Base-by-base conservation (phyloP, 2,797 vertebrate genomes). In the Acrossocheilus wenchowensis region DNA sequence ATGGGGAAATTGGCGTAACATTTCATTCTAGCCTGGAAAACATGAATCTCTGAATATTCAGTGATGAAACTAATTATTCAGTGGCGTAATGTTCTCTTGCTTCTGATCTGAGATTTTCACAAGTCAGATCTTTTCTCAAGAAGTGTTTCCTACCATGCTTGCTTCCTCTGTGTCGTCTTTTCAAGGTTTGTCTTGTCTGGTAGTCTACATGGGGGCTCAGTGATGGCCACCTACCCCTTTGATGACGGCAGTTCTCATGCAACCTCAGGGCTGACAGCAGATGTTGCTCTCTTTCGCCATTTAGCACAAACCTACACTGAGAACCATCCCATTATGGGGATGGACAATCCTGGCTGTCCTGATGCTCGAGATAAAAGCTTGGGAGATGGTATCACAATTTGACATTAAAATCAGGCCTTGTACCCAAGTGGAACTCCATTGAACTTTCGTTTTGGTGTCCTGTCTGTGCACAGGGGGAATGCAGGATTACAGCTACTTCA, bases 401-500 rank as follows among this genome's bases (percentile, higher is more conserved):
- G 64, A 52, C 64, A 30, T 36, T 30, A 45, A 45, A 60, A 36
- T 62, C 7, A 17, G 43, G 17, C 66, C 87, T 82, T 1, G 88
- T 85, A 69, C 2, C 14, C 43, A 45, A 57, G 26, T 75, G 21
- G 36, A 30, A 30, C 30, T 75, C 48, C 2, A 14, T 6, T 45
- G 26, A 45, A 21, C 26, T 39, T 57, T 45, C 57, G 41, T 45
- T 62, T 64, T 60, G 36, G 26, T 69, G 57, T 48, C 26, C 9
- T 85, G 11, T 34, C n/a, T 85, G 45, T 87, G 36, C 14, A 64
- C 89, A 99, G 98, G 98, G 91, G 97, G 97, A 30, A 99, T 99
- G 97, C 97, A 99, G 93, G 97, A 99, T 93, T 99, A 96, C 93
- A 99, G 97, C 94, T 99, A 98, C 2, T 88, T 99, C 68, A 92